Evolutionary conservation across 1,140 invertebrate species (phyloP).

Genomic region (Muscidifurax raptorellus): DNA sequence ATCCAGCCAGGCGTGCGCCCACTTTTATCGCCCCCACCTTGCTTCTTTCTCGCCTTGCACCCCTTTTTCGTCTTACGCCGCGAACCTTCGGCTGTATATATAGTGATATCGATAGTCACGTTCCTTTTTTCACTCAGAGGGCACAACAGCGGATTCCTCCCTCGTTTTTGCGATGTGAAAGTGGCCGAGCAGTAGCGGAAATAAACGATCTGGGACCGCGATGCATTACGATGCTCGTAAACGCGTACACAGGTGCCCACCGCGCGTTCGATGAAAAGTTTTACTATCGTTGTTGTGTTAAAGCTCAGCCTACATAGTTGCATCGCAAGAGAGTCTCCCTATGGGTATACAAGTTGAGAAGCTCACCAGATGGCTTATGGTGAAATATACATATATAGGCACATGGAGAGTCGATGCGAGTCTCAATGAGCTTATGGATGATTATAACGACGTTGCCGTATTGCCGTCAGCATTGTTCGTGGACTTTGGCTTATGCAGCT

Average conservation of each 20-base stretch:
- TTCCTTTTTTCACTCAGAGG: no score
- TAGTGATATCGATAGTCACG: no score
- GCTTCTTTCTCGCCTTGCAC: neutral
- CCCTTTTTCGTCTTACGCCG: neutral
- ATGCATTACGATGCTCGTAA: conserved; percentile 36
- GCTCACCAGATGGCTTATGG: neutral
- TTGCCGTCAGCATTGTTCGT: neutral
- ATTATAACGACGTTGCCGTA: neutral
- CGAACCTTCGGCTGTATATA: neutral
- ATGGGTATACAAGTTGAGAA: no score
- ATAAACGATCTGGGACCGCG: neutral
- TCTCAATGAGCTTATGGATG: neutral
- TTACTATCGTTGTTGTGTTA: conserved; percentile 9
- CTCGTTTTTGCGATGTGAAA: conserved; percentile 3
- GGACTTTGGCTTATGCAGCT: neutral
- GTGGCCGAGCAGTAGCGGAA: conserved; percentile 1
- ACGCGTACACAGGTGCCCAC: neutral
- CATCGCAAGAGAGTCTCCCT: no score
- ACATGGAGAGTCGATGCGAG: neutral
- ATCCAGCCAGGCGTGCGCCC: neutral
- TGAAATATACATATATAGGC: neutral
- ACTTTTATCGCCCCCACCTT: neutral
- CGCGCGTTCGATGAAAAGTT: conserved; percentile 11
- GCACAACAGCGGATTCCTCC: neutral
- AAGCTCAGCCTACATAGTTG: no score